Conservation (phyloP, 2,888 invertebrate genomes). For the Hemaris fuciformis region DNA sequence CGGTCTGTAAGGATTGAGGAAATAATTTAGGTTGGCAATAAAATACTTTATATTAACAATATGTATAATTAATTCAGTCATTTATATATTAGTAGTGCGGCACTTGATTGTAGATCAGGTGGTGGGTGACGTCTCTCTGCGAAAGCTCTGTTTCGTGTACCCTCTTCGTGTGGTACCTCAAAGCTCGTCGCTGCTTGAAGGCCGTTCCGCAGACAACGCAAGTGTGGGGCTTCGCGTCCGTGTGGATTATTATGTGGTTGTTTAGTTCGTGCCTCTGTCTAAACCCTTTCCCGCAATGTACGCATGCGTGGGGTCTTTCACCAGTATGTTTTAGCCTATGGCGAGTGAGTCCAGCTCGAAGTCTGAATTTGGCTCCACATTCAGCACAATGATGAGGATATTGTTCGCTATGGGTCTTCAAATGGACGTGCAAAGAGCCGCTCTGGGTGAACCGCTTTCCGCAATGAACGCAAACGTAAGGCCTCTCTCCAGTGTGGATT, state of each 20-base stretch:
- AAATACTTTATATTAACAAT: neutral
- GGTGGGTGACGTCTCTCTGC: neutral
- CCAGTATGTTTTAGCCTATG: slow-evolving; percentile 83
- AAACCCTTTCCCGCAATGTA: slow-evolving; percentile 80
- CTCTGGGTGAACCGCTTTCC: slow-evolving; percentile 85
- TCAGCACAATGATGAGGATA: slow-evolving; percentile 82
- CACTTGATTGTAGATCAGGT: slow-evolving; percentile 3
- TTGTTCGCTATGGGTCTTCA: slow-evolving; percentile 79
- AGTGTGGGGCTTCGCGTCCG: slow-evolving; percentile 77
- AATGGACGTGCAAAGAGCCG: slow-evolving; percentile 84
- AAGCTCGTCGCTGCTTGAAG: slow-evolving; percentile 71
- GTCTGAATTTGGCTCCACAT: slow-evolving; percentile 83
- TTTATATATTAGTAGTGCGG: neutral
- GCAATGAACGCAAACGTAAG: slow-evolving; percentile 81
- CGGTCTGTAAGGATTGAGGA: slow-evolving; percentile 11
- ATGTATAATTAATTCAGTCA: neutral
- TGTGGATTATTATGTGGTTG: slow-evolving; percentile 77
- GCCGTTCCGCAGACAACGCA: slow-evolving; percentile 79
- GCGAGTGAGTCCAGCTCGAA: slow-evolving; percentile 78
- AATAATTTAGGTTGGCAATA: neutral
- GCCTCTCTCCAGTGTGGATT: slow-evolving; percentile 83
- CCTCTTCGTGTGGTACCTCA: slow-evolving; percentile 70
- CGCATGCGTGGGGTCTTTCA: slow-evolving; percentile 82
- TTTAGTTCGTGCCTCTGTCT: slow-evolving; percentile 82
- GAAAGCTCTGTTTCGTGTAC: slow-evolving; percentile 44